Evolutionary conservation across 1,140 invertebrate genomes (phyloP).

Genomic region (Bombus superbus): DNA sequence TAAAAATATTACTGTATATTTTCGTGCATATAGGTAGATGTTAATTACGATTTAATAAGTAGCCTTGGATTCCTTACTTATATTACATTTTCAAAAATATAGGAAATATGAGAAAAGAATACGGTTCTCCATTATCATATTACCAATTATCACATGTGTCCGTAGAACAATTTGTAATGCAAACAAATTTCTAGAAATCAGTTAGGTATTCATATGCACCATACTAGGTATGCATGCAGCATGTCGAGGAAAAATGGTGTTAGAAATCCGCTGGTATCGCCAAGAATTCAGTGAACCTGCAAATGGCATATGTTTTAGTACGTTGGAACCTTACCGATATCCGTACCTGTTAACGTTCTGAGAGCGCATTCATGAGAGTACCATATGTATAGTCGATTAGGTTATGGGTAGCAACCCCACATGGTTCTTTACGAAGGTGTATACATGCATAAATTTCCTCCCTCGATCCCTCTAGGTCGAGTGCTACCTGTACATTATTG

Average conservation of each 20-base stretch:
- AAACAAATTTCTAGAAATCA: background rate
- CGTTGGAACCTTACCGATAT: slow-evolving; percentile 58
- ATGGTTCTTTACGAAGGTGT: slow-evolving; percentile 25
- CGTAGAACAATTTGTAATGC: no score
- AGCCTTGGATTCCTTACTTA: no score
- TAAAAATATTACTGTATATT: no score
- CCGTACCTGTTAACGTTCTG: slow-evolving; percentile 42
- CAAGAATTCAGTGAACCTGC: slow-evolving; percentile 60
- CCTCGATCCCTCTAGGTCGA: slow-evolving; percentile 41
- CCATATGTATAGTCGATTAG: slow-evolving; percentile 61
- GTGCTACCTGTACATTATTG: slow-evolving; percentile 65
- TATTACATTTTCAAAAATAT: no score
- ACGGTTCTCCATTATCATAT: no score
- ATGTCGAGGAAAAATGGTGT: background rate
- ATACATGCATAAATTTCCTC: slow-evolving; percentile 50
- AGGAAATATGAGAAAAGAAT: no score
- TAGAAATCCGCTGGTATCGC: background rate
- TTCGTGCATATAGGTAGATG: no score
- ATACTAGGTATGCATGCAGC: background rate
- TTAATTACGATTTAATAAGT: no score
- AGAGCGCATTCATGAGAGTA: slow-evolving; percentile 25
- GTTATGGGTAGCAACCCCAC: slow-evolving; percentile 55
- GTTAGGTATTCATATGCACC: background rate
- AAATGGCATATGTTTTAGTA: slow-evolving; percentile 59
- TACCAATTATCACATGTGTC: no score